Evolutionary conservation across 2,888 invertebrate genomes (phyloP).

Genomic region (Dynastes hyllus): DNA sequence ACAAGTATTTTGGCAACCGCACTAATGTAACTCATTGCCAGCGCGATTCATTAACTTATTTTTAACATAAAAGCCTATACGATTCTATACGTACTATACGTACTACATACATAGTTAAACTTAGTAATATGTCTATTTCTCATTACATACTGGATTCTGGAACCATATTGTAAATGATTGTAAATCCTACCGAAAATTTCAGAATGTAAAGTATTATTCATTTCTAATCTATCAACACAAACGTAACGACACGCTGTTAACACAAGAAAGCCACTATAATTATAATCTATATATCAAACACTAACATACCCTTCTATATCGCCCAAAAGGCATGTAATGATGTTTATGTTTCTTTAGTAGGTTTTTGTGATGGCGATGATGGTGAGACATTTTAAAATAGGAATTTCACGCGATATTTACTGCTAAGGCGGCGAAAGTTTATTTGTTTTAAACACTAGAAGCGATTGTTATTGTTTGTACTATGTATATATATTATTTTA

Average conservation of each 20-base stretch:
- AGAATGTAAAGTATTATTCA: background rate
- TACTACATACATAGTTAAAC: slow-evolving; percentile 3
- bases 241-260: background rate
- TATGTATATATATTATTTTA: background rate
- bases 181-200: background rate
- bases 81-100: background rate
- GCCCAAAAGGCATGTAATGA: slow-evolving; percentile 57
- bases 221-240: background rate
- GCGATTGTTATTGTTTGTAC: slow-evolving; percentile 1
- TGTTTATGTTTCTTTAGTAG: slow-evolving; percentile 53
- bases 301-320: slow-evolving; percentile 55
- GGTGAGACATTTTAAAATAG: slow-evolving; percentile 58
- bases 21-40: slow-evolving; percentile 43
- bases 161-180: background rate
- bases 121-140: background rate
- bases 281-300: background rate
- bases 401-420: slow-evolving; percentile 22
- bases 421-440: background rate
- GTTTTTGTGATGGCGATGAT: slow-evolving; percentile 53
- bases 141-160: background rate
- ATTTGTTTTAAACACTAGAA: slow-evolving; percentile 11
- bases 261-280: background rate
- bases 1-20: slow-evolving; percentile 36
- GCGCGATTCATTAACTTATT: slow-evolving; percentile 37
- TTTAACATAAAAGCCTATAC: slow-evolving; percentile 13